A percentile compares a stretch with the other conserved stretches of the same genome.
Conservation (phyloP, 2,888 invertebrate genomes). For the Apeira syringaria region DNA sequence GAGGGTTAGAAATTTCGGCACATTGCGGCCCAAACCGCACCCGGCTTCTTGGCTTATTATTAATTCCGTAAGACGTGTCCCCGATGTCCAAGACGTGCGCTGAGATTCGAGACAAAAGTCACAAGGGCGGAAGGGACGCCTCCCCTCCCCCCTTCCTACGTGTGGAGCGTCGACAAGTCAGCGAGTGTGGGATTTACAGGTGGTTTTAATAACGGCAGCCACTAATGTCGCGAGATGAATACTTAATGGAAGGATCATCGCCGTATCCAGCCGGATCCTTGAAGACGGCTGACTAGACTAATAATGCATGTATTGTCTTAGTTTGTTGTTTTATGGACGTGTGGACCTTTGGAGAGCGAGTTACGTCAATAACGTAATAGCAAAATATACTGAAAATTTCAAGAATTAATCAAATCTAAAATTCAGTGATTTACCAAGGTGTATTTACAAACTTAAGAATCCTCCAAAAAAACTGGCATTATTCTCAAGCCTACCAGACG, state of each 20-base stretch:
- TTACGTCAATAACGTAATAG: conserved; percentile 2
- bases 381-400: too few relatives aligned
- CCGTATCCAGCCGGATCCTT: conserved; percentile 44
- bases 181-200: conserved; percentile 76
- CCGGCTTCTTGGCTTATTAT: conserved; percentile 83
- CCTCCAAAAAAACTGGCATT: too few relatives aligned
- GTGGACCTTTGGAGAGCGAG: too few relatives aligned
- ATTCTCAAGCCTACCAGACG: too few relatives aligned
- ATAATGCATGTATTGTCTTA: conserved; percentile 49
- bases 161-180: conserved; percentile 69
- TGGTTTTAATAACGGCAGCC: conserved; percentile 81
- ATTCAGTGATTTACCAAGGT: too few relatives aligned
- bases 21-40: conserved; percentile 79
- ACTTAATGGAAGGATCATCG: conserved; percentile 78
- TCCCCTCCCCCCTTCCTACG: conserved; percentile 54
- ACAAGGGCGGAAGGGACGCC: conserved; percentile 72
- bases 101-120: conserved; percentile 83
- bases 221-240: conserved; percentile 82
- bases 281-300: conserved; percentile 50
- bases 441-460: too few relatives aligned
- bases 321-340: conserved; percentile 18
- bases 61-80: conserved; percentile 84
- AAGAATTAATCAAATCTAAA: too few relatives aligned
- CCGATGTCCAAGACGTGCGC: conserved; percentile 84
- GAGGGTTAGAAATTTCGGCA: conserved; percentile 82